These are phyloP conservation scores for Laupala kohalensis DNA, from an alignment of 1,140 invertebrate genomes.

Conservation along the genomic window DNA sequence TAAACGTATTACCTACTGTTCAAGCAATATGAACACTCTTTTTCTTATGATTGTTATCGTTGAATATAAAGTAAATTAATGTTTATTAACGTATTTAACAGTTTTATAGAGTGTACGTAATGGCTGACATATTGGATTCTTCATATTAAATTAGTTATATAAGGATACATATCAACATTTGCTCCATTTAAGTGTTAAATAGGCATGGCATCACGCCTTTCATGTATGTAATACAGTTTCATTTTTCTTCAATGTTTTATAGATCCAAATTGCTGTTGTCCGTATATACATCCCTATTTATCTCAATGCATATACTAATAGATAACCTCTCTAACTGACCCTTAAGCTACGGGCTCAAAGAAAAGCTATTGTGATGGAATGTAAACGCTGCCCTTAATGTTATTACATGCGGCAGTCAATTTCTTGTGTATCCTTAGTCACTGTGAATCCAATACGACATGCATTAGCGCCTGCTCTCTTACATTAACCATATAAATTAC, in stretches of 20 bases:
- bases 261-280: not conserved
- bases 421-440: not conserved
- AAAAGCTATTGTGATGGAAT: not conserved
- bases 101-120: not conserved
- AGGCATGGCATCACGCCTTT: not conserved
- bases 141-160: not conserved
- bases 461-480: not conserved
- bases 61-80: not conserved
- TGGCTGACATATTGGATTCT: not conserved
- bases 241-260: not conserved
- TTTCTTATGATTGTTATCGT: not conserved
- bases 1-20: not conserved
- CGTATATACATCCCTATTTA: not conserved
- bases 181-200: not conserved
- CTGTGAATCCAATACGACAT: not conserved
- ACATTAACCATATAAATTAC: not conserved
- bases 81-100: constrained; percentile 1
- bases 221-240: not conserved
- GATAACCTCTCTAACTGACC: not conserved
- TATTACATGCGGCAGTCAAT: not conserved
- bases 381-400: not conserved
- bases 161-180: not conserved
- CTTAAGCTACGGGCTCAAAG: not conserved
- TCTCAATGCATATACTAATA: not conserved
- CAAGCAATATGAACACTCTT: constrained; percentile 4